Evolutionary conservation across 2,888 invertebrate genomes (phyloP).

Genomic region (Hemaris fuciformis): DNA sequence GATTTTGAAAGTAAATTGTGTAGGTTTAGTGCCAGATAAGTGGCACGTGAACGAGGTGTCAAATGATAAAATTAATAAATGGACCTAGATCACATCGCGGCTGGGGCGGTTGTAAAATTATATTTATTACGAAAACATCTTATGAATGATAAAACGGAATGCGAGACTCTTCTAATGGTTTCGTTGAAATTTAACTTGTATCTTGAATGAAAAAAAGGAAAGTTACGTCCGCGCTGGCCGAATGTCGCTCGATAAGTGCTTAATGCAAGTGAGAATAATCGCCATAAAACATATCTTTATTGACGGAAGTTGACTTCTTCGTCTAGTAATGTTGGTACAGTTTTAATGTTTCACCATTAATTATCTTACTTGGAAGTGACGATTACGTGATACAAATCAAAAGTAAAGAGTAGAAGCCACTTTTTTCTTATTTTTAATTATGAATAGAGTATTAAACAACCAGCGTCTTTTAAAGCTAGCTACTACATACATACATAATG

Average conservation of each 20-base stretch:
- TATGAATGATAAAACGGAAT: constrained; percentile 28
- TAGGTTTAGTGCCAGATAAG: constrained; percentile 71
- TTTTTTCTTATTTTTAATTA: too few relatives aligned
- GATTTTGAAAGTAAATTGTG: constrained; percentile 77
- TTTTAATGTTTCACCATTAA: not conserved
- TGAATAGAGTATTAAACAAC: too few relatives aligned
- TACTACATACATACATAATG: too few relatives aligned
- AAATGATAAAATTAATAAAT: constrained; percentile 76
- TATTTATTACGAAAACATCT: constrained; percentile 32
- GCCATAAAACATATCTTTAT: constrained; percentile 17
- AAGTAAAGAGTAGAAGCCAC: not conserved
- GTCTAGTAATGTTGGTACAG: not conserved
- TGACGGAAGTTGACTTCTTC: not conserved
- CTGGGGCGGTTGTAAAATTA: constrained; percentile 40
- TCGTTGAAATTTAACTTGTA: constrained; percentile 10
- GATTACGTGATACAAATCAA: not conserved
- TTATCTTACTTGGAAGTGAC: not conserved
- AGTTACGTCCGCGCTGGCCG: not conserved
- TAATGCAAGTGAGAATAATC: constrained; percentile 1
- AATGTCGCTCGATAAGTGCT: not conserved
- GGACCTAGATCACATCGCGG: constrained; percentile 51
- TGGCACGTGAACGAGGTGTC: constrained; percentile 71
- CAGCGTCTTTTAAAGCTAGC: too few relatives aligned
- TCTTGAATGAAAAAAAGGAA: constrained; percentile 12
- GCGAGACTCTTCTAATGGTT: constrained; percentile 17